Evolutionary conservation across 2,888 invertebrate species (phyloP).

Genomic region (Leptinotarsa juncta): DNA sequence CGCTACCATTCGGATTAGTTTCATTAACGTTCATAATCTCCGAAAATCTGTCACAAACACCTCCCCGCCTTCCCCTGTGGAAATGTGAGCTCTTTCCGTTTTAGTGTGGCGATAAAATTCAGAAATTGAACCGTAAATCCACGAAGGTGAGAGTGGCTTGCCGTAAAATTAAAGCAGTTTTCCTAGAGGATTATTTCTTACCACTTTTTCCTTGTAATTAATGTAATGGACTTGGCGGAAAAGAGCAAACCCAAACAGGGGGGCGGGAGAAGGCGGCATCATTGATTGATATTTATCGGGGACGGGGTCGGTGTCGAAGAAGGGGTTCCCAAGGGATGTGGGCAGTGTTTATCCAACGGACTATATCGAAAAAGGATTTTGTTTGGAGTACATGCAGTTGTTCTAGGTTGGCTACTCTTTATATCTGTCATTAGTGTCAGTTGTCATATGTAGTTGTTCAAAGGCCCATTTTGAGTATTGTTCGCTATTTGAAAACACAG

Average conservation of each 20-base stretch:
- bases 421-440: no score
- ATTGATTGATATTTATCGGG: slow-evolving; percentile 4
- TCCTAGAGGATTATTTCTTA: slow-evolving; percentile 3
- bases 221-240: slow-evolving; percentile 2
- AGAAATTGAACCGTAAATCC: slow-evolving; percentile 18
- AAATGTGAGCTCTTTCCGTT: background rate
- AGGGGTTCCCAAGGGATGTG: background rate
- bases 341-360: no score
- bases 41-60: background rate
- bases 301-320: background rate
- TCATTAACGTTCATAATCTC: background rate
- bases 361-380: no score
- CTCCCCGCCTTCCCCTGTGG: background rate
- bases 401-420: no score
- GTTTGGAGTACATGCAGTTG: no score
- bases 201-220: slow-evolving; percentile 9
- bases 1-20: background rate
- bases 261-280: background rate
- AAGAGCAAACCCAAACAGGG: background rate
- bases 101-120: slow-evolving; percentile 4
- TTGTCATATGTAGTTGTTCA: no score
- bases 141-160: slow-evolving; percentile 7
- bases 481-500: no score
- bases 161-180: slow-evolving; percentile 18
- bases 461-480: no score